phyloP scores from a whole-genome alignment of 2,888 invertebrate genomes.

The Drosophila pseudotakahashii region DNA sequence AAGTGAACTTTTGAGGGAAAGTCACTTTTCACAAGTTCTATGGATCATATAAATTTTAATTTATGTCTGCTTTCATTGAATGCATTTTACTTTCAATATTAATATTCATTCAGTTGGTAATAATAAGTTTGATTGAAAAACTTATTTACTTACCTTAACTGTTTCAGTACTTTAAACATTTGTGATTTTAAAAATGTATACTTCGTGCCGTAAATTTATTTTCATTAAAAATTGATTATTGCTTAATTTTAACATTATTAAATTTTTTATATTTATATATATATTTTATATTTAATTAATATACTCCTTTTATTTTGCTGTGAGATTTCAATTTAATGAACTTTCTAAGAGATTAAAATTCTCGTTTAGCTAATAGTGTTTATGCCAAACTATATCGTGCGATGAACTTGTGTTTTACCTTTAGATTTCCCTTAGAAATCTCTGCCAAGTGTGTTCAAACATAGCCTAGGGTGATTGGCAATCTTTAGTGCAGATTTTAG shows the following conservation, averaged over 20 bases:
- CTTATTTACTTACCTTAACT: neutral
- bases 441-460: slow-evolving; percentile 10
- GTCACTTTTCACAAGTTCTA: neutral
- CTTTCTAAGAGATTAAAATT: neutral
- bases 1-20: neutral
- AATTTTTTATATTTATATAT: too few species aligned
- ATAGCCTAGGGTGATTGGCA: slow-evolving; percentile 5
- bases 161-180: neutral
- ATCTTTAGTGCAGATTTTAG: slow-evolving; percentile 25
- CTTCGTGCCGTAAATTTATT: too few species aligned
- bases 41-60: slow-evolving; percentile 5
- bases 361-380: slow-evolving; percentile 5
- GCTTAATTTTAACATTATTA: too few species aligned
- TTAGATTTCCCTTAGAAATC: neutral
- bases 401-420: neutral
- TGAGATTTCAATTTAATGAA: neutral
- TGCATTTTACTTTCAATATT: neutral
- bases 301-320: neutral
- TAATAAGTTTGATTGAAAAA: neutral
- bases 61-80: neutral
- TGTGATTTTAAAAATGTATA: too few species aligned
- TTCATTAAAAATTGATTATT: too few species aligned
- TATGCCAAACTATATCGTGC: neutral
- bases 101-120: neutral
- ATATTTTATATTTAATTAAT: too few species aligned